Base-by-base conservation (phyloP, 2,113 vertebrate species). In the Istiophorus platypterus region DNA sequence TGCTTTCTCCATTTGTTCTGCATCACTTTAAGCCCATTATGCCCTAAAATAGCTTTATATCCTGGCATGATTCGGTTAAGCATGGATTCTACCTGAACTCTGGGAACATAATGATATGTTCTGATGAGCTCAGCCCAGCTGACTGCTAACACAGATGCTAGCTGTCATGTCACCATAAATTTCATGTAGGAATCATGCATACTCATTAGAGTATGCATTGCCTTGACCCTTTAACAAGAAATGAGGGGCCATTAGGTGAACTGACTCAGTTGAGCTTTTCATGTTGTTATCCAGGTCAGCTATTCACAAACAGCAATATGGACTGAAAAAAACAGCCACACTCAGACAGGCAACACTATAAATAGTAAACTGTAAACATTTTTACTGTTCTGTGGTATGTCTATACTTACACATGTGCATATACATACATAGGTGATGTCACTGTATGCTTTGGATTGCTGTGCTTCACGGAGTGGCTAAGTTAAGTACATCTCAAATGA, bases 181-280 rank as follows among this genome's bases (percentile, higher is more conserved):
- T 84, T 42, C 47, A 80, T 74, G 80, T 57, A 24, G 5, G 56
- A 56, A 85, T 74, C 27, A 72, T 58, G 63, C 73, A 58, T 71
- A 34, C 76, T 78, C 79, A 67, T 86, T 51, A 67, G n/a, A 72
- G 68, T 26, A 85, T 75, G 63, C 65, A 67, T 64, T 69, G 59
- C 89, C 80, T 59, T 84, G 84, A 86, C 57, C 37, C 79, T 84
- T 89, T 88, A 87, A 91, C 74, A 85, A 85, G 93, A 93, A 91
- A 77, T 69, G 85, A 91, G 63, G 66, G 65, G 63, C 45, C n/a
- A 79, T 85, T 62, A 73, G 70, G 52, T 82, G 51, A 89, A 87
- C 7, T 68, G 62, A 88, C 76, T 85, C 54, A 61, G 67, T 42
- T 12, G 22, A 83, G 49, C 69, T 85, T 65, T 68, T 85, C 71